These are phyloP conservation scores for Antheraea yamamai DNA, from an alignment of 2,888 invertebrate genomes.

Conservation along the genomic window DNA sequence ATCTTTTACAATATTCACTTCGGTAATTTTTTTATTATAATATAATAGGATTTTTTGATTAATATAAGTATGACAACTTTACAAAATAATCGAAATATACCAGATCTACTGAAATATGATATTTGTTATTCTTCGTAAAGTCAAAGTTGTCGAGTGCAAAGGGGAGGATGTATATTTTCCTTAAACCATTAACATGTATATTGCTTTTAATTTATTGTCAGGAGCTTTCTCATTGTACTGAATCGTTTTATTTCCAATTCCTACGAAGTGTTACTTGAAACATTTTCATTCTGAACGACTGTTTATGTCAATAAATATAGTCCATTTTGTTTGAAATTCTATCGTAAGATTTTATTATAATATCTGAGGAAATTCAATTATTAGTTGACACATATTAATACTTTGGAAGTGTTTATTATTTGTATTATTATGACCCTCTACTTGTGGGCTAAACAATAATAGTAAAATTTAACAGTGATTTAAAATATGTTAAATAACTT, in stretches of 20 bases:
- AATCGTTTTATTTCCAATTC: conserved; percentile 61
- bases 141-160: conserved; percentile 48
- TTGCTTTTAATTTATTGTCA: conserved; percentile 70
- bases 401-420: too few relatives aligned
- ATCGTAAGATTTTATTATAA: background rate
- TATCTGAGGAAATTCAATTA: too few relatives aligned
- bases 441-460: too few relatives aligned
- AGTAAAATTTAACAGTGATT: too few relatives aligned
- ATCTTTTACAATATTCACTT: too few relatives aligned
- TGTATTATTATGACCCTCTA: too few relatives aligned
- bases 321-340: conserved; percentile 19
- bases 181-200: conserved; percentile 76
- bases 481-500: too few relatives aligned
- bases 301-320: conserved; percentile 27
- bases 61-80: background rate
- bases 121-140: conserved; percentile 24
- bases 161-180: conserved; percentile 71
- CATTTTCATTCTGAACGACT: conserved; percentile 25
- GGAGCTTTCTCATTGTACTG: conserved; percentile 61
- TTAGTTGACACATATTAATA: too few relatives aligned
- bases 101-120: conserved; percentile 36
- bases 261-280: conserved; percentile 29
- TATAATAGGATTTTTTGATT: too few relatives aligned
- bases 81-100: conserved; percentile 20
- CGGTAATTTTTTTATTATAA: too few relatives aligned